A percentile compares a stretch with the other conserved stretches of the same genome.
Evolutionary conservation across 2,888 invertebrate species (phyloP).

Genomic region (Ommatoiulus sabulosus): DNA sequence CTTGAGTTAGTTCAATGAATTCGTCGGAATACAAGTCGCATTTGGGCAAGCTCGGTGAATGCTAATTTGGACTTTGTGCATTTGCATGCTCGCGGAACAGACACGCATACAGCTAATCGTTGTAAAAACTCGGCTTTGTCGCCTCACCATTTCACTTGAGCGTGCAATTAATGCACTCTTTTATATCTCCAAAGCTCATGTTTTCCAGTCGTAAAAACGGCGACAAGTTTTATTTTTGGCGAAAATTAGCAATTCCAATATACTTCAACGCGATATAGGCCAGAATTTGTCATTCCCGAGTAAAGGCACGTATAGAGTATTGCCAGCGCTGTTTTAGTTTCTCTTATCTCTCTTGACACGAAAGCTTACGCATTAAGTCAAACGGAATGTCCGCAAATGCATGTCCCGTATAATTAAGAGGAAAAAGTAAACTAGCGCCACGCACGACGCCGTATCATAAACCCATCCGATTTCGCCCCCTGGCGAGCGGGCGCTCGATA

Average conservation of each 20-base stretch:
- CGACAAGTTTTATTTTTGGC: conserved; percentile 3
- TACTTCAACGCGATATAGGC: background rate
- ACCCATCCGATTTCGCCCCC: background rate
- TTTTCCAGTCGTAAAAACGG: conserved; percentile 3
- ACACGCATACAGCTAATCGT: background rate
- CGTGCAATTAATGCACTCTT: background rate
- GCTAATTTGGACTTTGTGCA: background rate
- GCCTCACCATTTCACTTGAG: background rate
- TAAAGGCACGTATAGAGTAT: background rate
- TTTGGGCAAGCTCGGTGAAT: background rate
- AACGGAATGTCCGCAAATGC: background rate
- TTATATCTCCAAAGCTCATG: background rate
- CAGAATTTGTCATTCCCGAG: background rate
- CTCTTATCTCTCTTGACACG: background rate
- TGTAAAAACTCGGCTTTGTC: background rate
- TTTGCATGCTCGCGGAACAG: background rate
- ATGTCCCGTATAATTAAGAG: conserved; percentile 3
- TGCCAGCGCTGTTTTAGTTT: background rate
- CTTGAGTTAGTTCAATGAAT: background rate
- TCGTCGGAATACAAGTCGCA: too few species aligned
- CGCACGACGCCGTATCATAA: background rate
- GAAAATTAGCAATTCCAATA: background rate
- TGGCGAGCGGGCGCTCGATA: background rate
- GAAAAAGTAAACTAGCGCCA: background rate
- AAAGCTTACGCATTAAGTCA: conserved; percentile 3